phyloP scores from a whole-genome alignment of 2,888 invertebrate species.

The Rhagophthalmus giganteus region DNA sequence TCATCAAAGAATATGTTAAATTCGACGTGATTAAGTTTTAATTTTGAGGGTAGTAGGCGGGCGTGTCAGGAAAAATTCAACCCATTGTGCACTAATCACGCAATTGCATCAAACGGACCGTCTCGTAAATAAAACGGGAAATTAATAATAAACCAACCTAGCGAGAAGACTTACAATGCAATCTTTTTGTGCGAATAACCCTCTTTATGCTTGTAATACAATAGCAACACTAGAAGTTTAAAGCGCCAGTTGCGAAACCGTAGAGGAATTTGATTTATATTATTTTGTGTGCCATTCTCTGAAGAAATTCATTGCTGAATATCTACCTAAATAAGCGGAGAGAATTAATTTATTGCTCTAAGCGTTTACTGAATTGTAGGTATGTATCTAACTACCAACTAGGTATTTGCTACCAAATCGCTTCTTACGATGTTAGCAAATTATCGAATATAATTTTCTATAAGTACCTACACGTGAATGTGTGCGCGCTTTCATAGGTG shows the following conservation, averaged over 20 bases:
- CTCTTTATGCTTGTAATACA: conserved; percentile 12
- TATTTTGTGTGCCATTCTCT: conserved; percentile 2
- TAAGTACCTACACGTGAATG: too few species aligned
- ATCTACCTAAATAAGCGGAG: background rate
- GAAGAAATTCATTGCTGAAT: background rate
- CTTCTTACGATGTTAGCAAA: too few species aligned
- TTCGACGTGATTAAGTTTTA: background rate
- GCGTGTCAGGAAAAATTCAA: background rate
- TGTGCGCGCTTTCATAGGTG: background rate
- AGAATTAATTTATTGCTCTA: conserved; percentile 3
- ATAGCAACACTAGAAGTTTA: conserved; percentile 5
- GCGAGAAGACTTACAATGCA: conserved; percentile 5
- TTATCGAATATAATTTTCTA: too few species aligned
- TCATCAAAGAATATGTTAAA: background rate
- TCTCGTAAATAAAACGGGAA: conserved; percentile 2
- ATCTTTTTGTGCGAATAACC: conserved; percentile 5
- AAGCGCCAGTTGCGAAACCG: conserved; percentile 7
- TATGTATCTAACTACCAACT: too few species aligned
- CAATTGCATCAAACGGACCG: background rate
- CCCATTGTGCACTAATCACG: background rate
- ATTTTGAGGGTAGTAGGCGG: too few species aligned
- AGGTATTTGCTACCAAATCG: too few species aligned
- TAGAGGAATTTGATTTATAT: conserved; percentile 13
- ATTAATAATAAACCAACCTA: conserved; percentile 11
- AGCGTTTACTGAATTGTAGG: too few species aligned